These are phyloP conservation scores for Atherinomorus stipes DNA, from an alignment of 2,113 vertebrate genomes.

Conservation along the genomic window DNA sequence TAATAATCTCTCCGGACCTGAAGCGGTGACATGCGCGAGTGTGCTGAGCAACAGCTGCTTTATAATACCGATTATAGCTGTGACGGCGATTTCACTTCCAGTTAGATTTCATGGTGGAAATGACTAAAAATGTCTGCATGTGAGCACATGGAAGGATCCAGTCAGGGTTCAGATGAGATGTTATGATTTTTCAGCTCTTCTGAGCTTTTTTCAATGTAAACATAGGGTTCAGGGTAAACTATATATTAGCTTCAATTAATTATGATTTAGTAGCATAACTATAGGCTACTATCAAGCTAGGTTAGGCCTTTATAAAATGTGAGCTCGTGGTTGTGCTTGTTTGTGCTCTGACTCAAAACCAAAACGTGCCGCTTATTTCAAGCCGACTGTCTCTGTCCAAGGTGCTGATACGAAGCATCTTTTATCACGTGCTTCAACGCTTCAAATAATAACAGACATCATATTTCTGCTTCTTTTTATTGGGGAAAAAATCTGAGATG, in stretches of 20 bases:
- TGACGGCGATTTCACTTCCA: neutral
- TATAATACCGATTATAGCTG: neutral
- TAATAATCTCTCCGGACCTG: constrained; percentile 12
- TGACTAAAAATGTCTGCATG: neutral
- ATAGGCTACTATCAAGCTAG: too few relatives aligned
- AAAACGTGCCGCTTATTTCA: neutral
- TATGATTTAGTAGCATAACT: too few relatives aligned
- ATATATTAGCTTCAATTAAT: too few relatives aligned
- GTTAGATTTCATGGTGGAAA: neutral
- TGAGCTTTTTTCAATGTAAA: too few relatives aligned
- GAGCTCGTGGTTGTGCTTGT: neutral
- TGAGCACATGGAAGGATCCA: neutral
- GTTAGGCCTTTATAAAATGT: too few relatives aligned
- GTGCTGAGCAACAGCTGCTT: constrained; percentile 1
- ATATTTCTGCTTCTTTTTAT: constrained; percentile 32
- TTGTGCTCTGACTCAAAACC: neutral
- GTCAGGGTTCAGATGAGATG: too few relatives aligned
- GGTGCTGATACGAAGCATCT: constrained; percentile 39
- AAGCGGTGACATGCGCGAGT: neutral
- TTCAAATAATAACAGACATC: neutral
- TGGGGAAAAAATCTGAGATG: neutral
- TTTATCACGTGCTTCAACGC: neutral
- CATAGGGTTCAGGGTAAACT: too few relatives aligned
- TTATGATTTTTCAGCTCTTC: rapidly evolving
- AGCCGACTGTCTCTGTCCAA: constrained; percentile 47